Conservation (phyloP, 1,140 invertebrate genomes). For the Battus philenor region DNA sequence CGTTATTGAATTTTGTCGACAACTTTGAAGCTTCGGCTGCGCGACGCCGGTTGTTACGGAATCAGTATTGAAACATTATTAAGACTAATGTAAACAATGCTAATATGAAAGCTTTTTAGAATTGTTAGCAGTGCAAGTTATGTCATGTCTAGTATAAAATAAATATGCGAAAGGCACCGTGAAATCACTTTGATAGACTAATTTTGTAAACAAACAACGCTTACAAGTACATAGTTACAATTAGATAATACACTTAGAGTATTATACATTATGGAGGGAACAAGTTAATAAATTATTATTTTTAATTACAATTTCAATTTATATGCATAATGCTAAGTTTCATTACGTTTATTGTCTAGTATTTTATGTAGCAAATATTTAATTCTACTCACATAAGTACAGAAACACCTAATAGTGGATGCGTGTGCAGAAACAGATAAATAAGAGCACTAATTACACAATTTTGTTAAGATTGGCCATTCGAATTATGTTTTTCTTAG, state of each 20-base stretch:
- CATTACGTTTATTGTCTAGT: constrained; percentile 59
- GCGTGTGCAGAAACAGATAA: constrained; percentile 71
- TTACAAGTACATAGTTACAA: constrained; percentile 34
- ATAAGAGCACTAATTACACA: constrained; percentile 76
- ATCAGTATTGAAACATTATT: constrained; percentile 36
- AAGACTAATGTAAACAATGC: constrained; percentile 60
- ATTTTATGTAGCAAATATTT: constrained; percentile 56
- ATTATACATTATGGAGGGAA: constrained; percentile 43
- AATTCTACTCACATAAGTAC: constrained; percentile 72
- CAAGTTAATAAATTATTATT: constrained; percentile 46
- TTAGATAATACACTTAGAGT: constrained; percentile 38
- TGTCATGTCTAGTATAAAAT: constrained; percentile 63
- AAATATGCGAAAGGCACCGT: constrained; percentile 43
- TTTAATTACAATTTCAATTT: constrained; percentile 51
- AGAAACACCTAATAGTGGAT: constrained; percentile 67
- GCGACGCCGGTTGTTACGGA: constrained; percentile 64
- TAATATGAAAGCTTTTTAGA: constrained; percentile 42
- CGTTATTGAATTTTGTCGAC: constrained; percentile 73
- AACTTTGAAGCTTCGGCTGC: constrained; percentile 61
- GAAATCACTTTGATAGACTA: constrained; percentile 39
- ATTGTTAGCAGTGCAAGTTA: constrained; percentile 62
- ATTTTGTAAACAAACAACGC: constrained; percentile 51
- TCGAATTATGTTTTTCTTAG: constrained; percentile 77
- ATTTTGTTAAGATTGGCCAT: constrained; percentile 76
- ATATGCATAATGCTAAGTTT: constrained; percentile 65